These are phyloP conservation scores for Phacellophora camtschatica DNA, from an alignment of 30 jellyfish, hydroid and myxozoan genomes.

Conservation along the genomic window DNA sequence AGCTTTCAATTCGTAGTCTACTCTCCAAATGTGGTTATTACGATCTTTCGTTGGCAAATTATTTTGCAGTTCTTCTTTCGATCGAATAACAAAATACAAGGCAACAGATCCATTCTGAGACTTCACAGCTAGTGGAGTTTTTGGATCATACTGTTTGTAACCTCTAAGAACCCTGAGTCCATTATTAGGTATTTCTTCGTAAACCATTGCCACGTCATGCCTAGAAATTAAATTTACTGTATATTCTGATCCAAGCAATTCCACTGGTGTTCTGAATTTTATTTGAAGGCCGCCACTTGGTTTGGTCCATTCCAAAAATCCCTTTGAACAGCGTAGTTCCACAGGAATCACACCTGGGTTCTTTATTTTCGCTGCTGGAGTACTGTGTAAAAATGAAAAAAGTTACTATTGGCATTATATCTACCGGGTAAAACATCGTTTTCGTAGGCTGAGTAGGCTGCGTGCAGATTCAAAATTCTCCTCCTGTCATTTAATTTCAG, in stretches of 20 bases:
- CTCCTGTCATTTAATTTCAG: too few species aligned
- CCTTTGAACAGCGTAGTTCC: slow-evolving; percentile 24
- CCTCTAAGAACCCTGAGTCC: slow-evolving; percentile 24
- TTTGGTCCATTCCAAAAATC: slow-evolving; percentile 21
- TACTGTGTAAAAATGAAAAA: too few species aligned
- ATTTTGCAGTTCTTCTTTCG: neutral
- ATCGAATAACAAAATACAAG: slow-evolving; percentile 7
- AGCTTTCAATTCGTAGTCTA: slow-evolving; percentile 24
- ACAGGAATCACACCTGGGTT: slow-evolving; percentile 34
- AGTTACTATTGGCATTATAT: too few species aligned
- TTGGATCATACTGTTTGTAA: slow-evolving; percentile 7
- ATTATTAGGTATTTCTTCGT: neutral
- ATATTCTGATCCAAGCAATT: slow-evolving; percentile 28
- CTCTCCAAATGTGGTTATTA: neutral
- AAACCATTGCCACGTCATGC: neutral
- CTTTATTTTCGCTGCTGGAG: too few species aligned
- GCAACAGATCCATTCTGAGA: slow-evolving; percentile 26
- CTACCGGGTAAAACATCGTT: too few species aligned
- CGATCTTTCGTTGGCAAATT: neutral
- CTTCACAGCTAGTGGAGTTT: neutral
- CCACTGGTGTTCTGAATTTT: slow-evolving; percentile 26
- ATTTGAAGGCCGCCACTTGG: slow-evolving; percentile 45
- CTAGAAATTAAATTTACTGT: slow-evolving; percentile 6
- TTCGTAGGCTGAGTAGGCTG: too few species aligned
- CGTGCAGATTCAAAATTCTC: too few species aligned